A percentile compares a stretch with the other conserved stretches of the same genome.
Evolutionary conservation across 2,113 vertebrate species (phyloP).

Genomic region (Falco punctatus): DNA sequence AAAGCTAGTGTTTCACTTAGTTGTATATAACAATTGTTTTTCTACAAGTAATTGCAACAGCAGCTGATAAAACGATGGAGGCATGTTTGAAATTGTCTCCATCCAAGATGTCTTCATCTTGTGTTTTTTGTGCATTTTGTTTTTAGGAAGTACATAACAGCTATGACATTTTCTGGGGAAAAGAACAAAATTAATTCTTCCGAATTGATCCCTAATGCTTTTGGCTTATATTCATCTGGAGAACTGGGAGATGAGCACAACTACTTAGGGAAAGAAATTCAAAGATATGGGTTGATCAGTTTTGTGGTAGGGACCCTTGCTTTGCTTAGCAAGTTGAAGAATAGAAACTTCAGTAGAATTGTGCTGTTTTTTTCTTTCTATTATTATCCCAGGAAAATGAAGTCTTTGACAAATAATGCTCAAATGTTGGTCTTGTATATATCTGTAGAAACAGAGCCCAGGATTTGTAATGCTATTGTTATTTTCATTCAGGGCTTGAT

Average conservation of each 20-base stretch:
- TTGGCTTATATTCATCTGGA: not conserved
- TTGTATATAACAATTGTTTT: not conserved
- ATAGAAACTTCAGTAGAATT: not conserved
- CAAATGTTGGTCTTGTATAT: not conserved
- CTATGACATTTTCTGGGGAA: not conserved
- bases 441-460: not conserved
- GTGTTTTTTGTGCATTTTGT: not conserved
- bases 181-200: not conserved
- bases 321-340: not conserved
- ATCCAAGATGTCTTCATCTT: not conserved
- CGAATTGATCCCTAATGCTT: not conserved
- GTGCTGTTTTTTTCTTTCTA: not conserved
- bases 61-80: not conserved
- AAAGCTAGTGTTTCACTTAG: not conserved
- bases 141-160: not conserved
- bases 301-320: not conserved
- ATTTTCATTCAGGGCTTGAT: constrained; percentile 84
- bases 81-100: not conserved
- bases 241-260: not conserved
- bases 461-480: not conserved
- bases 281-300: not conserved
- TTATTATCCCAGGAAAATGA: not conserved
- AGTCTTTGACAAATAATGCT: not conserved
- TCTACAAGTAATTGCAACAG: not conserved
- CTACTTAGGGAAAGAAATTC: not conserved